Percentiles rank a stretch among this genome's conserved stretches.
Evolutionary conservation across 2,888 invertebrate species (phyloP).

Genomic region (Panorpa germanica): DNA sequence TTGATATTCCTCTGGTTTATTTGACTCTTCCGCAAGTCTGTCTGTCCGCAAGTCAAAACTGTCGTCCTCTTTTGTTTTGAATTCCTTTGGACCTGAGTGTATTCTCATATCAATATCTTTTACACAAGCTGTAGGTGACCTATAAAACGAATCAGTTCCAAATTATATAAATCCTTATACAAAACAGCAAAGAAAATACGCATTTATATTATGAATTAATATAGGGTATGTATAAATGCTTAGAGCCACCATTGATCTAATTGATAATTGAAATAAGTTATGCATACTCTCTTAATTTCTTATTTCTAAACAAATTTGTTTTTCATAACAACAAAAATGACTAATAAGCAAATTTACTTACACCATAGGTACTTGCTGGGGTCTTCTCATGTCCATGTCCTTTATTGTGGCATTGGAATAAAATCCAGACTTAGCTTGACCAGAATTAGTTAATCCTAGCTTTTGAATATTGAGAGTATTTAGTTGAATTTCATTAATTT

Average conservation of each 20-base stretch:
- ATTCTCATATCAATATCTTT: conserved; percentile 32
- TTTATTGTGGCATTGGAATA: too few species aligned
- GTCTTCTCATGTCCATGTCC: too few species aligned
- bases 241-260: too few species aligned
- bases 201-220: too few species aligned
- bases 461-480: conserved; percentile 39
- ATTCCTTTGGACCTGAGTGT: conserved; percentile 18
- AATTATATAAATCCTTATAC: too few species aligned
- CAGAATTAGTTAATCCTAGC: conserved; percentile 28
- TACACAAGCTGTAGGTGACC: conserved; percentile 25
- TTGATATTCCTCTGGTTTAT: conserved; percentile 14
- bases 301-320: conserved; percentile 22
- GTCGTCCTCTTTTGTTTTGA: conserved; percentile 6
- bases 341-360: too few species aligned
- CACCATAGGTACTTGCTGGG: too few species aligned
- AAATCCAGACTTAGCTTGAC: too few species aligned
- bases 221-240: too few species aligned
- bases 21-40: conserved; percentile 16
- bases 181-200: too few species aligned
- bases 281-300: conserved; percentile 27
- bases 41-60: conserved; percentile 2
- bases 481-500: conserved; percentile 39
- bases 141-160: too few species aligned
- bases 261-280: conserved; percentile 19
- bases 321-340: conserved; percentile 16